Evolutionary conservation across 2,113 vertebrate genomes (phyloP).

Genomic region (Hyla sarda): DNA sequence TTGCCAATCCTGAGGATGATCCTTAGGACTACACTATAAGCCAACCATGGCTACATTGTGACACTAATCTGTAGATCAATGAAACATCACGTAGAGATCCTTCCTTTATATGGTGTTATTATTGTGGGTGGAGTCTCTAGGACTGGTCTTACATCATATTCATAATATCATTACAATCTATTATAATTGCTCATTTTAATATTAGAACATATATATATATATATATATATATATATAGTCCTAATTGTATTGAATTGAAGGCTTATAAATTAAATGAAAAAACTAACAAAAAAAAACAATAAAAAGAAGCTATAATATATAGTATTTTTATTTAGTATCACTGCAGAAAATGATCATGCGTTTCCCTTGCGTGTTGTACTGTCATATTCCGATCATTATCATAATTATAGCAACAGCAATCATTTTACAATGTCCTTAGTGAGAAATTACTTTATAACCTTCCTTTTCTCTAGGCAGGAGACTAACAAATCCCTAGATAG

Average conservation of each 20-base stretch:
- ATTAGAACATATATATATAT: neutral
- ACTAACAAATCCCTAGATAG: neutral
- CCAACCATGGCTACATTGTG: neutral
- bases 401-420: slow-evolving; percentile 6
- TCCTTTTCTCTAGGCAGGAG: neutral
- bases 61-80: neutral
- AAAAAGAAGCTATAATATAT: neutral
- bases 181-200: neutral
- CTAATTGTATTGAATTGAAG: neutral
- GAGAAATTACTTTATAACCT: neutral
- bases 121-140: neutral
- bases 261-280: too few relatives aligned
- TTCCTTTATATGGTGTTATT: neutral
- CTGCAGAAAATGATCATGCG: neutral
- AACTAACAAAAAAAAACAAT: neutral
- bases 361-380: neutral
- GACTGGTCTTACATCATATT: neutral
- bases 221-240: neutral
- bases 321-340: neutral
- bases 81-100: neutral
- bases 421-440: neutral
- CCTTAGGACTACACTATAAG: neutral
- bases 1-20: too few relatives aligned
- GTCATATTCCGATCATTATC: neutral
- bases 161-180: neutral